Base-by-base conservation (phyloP, 2,797 vertebrate genomes). In the Arctocebus calabarensis region DNA sequence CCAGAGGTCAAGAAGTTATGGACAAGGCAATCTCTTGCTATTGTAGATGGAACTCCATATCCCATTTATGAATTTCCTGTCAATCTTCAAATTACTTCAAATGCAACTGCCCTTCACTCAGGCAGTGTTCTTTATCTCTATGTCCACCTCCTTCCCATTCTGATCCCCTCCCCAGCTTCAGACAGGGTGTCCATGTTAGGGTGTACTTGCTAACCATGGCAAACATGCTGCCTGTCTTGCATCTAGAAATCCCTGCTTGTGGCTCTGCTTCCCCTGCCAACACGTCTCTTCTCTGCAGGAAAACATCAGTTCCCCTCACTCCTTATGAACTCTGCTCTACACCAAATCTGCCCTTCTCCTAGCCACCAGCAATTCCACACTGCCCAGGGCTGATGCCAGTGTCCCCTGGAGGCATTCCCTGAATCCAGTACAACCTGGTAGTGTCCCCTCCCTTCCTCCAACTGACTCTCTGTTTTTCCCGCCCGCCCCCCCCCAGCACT, bases 21-120 rank as follows among this genome's bases (percentile, higher is more conserved):
- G 92, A 88, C 84, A 34, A 95, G 94, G 84, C 90, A 34, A 62
- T 88, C 90, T 92, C 90, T 94, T 75, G 74, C 92, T 66, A 29
- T 23, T 85, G 89, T 84, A 96, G 91, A 95, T 92, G 95, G 88
- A 95, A 71, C 85, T 96, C 96, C 93, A 91, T 89, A 96, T 77
- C 95, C 94, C 93, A 87, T 81, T 96, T 90, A 96, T 93, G 95
- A 97, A 97, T 96, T 94, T 97, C 95, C 96, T 97, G 95, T 91
- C 95, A 82, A 95, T 96, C 94, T 96, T 90, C 96, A 94, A 95
- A 95, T 96, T 92, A 96, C 95, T 95, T 94, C 96, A 85, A 90
- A 96, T 95, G 48, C 16, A 22, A 96, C 61, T 92, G 94, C 75
- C 95, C 96, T 97, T 97, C 95, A 89, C 75, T 91, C 37, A 94